Conservation (phyloP, 2,888 invertebrate genomes). For the Axea sp. region DNA sequence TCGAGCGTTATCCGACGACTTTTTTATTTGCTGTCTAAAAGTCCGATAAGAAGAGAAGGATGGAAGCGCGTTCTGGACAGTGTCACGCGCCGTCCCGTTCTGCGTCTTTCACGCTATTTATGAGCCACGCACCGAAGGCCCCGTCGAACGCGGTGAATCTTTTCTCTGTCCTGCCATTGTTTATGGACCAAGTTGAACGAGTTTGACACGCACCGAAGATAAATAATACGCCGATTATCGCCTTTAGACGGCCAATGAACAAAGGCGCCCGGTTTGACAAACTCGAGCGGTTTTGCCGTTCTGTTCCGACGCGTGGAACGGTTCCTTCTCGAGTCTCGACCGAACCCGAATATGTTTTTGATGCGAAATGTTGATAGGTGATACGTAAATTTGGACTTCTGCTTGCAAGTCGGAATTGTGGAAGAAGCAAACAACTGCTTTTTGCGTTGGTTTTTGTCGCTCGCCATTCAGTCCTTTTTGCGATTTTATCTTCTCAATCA, state of each 20-base stretch:
- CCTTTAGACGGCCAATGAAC: conserved; percentile 8
- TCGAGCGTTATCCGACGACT: conserved; percentile 66
- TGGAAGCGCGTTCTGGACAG: conserved; percentile 69
- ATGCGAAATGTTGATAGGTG: too few relatives aligned
- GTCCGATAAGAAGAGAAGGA: conserved; percentile 68
- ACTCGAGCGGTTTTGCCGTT: too few relatives aligned
- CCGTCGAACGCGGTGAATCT: conserved; percentile 29
- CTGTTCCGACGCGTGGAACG: too few relatives aligned
- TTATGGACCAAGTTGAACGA: conserved; percentile 38
- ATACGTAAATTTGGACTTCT: too few relatives aligned
- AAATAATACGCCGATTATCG: conserved; percentile 17
- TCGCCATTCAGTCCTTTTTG: too few relatives aligned
- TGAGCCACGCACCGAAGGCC: conserved; percentile 27
- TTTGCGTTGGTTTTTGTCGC: too few relatives aligned
- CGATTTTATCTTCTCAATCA: too few relatives aligned
- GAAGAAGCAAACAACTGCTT: too few relatives aligned
- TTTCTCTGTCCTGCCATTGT: conserved; percentile 35
- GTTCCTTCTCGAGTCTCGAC: too few relatives aligned
- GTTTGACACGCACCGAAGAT: conserved; percentile 10
- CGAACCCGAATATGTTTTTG: too few relatives aligned
- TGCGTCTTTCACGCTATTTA: conserved; percentile 61
- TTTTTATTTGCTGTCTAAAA: conserved; percentile 71
- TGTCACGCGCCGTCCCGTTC: conserved; percentile 64
- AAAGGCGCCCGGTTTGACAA: neutral
- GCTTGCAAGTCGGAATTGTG: too few relatives aligned